Percentiles rank a stretch among this genome's conserved stretches.
Evolutionary conservation across 1,140 invertebrate species (phyloP).

Genomic region (Halictus rubicundus): DNA sequence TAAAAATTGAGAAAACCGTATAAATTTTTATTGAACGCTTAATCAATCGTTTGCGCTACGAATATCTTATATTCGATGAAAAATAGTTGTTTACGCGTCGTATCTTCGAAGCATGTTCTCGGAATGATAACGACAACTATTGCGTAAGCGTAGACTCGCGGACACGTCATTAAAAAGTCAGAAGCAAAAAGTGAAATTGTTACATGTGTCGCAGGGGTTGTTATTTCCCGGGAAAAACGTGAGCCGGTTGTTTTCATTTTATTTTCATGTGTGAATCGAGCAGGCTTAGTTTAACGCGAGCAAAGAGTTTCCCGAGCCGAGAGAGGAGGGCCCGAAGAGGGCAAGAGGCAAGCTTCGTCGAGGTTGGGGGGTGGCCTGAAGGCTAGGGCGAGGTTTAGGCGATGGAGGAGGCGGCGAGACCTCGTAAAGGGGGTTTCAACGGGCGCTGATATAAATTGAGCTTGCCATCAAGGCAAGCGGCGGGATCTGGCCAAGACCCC

Average conservation of each 20-base stretch:
- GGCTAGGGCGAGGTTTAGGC: constrained; percentile 67
- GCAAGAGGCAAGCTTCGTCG: constrained; percentile 51
- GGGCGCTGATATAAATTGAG: constrained; percentile 79
- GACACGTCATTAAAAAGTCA: too few relatives aligned
- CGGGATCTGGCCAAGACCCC: constrained; percentile 69
- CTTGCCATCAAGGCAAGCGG: constrained; percentile 77
- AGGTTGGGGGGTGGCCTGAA: constrained; percentile 53
- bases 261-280: constrained; percentile 67
- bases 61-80: too few relatives aligned
- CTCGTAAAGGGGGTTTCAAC: constrained; percentile 78
- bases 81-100: too few relatives aligned
- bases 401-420: constrained; percentile 67
- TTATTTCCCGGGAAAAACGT: neutral
- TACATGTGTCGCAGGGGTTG: too few relatives aligned
- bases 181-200: too few relatives aligned
- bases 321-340: neutral
- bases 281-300: constrained; percentile 68
- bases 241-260: constrained; percentile 33
- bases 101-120: too few relatives aligned
- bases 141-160: too few relatives aligned
- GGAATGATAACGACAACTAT: too few relatives aligned
- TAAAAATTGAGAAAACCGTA: too few relatives aligned
- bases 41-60: too few relatives aligned
- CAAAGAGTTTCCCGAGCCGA: constrained; percentile 14
- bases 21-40: too few relatives aligned